Percentiles rank a stretch among this genome's conserved stretches.
Evolutionary conservation across 2,888 invertebrate species (phyloP).

Genomic region (Incurvaria masculella): DNA sequence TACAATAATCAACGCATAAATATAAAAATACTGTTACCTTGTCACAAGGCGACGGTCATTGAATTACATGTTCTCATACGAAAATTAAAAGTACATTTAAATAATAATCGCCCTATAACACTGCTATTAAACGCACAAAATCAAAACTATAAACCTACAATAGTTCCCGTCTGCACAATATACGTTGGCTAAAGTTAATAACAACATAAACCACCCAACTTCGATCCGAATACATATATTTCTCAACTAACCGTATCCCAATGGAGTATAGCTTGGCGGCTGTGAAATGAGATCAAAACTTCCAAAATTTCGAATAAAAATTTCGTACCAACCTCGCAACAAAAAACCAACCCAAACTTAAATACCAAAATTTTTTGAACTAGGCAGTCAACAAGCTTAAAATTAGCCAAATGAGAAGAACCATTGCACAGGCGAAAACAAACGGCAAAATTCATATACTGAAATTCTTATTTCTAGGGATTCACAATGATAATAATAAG

Average conservation of each 20-base stretch:
- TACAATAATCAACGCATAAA: too few relatives aligned
- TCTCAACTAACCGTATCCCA: slow-evolving; percentile 40
- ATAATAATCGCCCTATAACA: too few relatives aligned
- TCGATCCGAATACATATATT: not conserved
- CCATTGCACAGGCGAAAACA: slow-evolving; percentile 53
- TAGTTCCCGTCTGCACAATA: not conserved
- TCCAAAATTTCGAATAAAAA: slow-evolving; percentile 25
- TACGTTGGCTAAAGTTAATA: not conserved
- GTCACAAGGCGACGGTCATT: too few relatives aligned
- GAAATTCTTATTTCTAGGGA: slow-evolving; percentile 45
- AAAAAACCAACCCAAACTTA: slow-evolving; percentile 1
- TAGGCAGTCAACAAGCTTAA: slow-evolving; percentile 36
- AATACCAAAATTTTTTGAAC: slow-evolving; percentile 19
- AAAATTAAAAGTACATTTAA: too few relatives aligned
- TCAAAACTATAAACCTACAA: too few relatives aligned
- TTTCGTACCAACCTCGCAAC: slow-evolving; percentile 1
- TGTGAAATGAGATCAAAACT: slow-evolving; percentile 35
- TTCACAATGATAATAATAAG: slow-evolving; percentile 53
- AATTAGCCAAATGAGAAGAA: slow-evolving; percentile 35
- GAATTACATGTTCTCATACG: too few relatives aligned
- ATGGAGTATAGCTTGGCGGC: slow-evolving; percentile 33
- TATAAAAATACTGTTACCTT: too few relatives aligned
- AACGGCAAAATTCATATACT: slow-evolving; percentile 43
- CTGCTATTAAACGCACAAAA: too few relatives aligned
- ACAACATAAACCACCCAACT: not conserved